Base-by-base conservation (phyloP, 2,113 vertebrate species). In the Channa maculata region DNA sequence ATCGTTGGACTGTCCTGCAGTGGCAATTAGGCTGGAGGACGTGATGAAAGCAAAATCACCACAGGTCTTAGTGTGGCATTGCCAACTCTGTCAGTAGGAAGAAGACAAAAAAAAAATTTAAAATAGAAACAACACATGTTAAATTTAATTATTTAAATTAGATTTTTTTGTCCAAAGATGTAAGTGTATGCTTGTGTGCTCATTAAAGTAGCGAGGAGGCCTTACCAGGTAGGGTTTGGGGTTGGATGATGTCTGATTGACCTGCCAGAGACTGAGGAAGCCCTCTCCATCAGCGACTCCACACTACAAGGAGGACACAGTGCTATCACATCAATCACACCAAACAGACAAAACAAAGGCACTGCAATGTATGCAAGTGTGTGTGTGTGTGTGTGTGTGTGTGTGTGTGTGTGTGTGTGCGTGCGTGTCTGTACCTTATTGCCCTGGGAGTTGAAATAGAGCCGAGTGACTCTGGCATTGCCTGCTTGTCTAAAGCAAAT, bases 231-330 rank as follows among this genome's bases (percentile, higher is more conserved):
- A 99, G 6, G 97, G 97, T 90, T 99, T 99, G 50, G 98, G 98
- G 90, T 96, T 98, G 39, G 96, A 96, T 39, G 95, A 94, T 3
- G 96, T 96, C 91, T 99, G 97, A 88, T 99, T 99, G 88, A 99
- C 96, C 94, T 99, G 98, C 97, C 98, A 99, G 70, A 99, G 96
- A 85, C 98, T 99, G 82, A 99, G 93, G 93, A 96, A 99, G 44
- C 98, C 98, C 82, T 99, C 98, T 65, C 97, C 98, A 59, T 99
- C 98, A 39, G 97, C 97, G 59, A 99, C 98, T 11, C 98, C 98
- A 77, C 97, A 98, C 97, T 99, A 85, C 46, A 92, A 39, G 41
- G 62, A 33, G 33, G 75, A 62, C 6, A 52, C n/a, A 65, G 45
- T 44, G 24, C 11, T 38, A 74, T 75, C 52, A 82, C 46, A 46